Base-by-base conservation (phyloP, 2,797 vertebrate species). In the Mormyrops boulengeri region DNA sequence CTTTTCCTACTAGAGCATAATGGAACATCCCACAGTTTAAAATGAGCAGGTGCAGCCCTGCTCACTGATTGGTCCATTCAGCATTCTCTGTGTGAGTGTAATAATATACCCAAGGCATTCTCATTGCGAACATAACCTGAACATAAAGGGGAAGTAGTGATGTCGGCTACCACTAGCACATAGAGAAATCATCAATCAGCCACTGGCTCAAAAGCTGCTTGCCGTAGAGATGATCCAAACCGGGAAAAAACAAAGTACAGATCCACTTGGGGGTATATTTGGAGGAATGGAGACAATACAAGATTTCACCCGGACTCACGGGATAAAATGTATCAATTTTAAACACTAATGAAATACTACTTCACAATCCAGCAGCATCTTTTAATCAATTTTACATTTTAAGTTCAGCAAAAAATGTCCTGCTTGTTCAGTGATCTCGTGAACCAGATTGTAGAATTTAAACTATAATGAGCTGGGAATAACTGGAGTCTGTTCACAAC, bases 301-400 rank as follows among this genome's bases (percentile, higher is more conserved):
- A 73, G 66, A 38, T 34, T 73, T 73, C 66, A 38, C 66, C 12
- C 12, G 0, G 66, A 17, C 66, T 73, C 26, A 87, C 17, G 30
- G 38, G 87, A 41, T 62, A 88, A 66, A 62, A 62, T 66, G 30
- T 44, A 88, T 62, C 34, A 7, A 87, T 53, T 88, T 60, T 57
- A 57, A 34, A 62, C 34, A 62, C 55, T 62, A 62, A 60, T 62
- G 47, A 62, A 57, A 44, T 88, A 12, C 53, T 88, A 62, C 14
- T 62, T 44, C 60, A 44, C 86, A 62, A 88, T 19, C 11, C 85
- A 30, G 53, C 66, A 73, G 66, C 66, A 73, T 14, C 38, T 88
- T 62, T 88, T 88, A 88, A 22, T 38, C 12, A 26, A 66, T 88
- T 47, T 44, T 88, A 62, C 41, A 66, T 87, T 62, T 53, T 87